Percentiles rank a stretch among this genome's conserved stretches.
Conservation (phyloP, 2,113 vertebrate genomes). For the Pachypanchax playfairii region DNA sequence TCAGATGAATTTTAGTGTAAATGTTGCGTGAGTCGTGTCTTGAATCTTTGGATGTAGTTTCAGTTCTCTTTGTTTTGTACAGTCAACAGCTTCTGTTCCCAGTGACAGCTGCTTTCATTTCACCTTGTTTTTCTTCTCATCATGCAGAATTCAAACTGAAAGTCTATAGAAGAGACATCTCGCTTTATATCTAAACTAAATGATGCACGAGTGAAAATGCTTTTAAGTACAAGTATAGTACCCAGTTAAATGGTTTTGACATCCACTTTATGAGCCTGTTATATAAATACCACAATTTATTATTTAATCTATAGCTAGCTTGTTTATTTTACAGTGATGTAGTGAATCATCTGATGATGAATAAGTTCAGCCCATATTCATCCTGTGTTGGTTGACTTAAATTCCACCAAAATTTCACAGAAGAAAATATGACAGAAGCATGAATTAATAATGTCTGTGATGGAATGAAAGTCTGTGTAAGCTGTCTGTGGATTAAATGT, state of each 20-base stretch:
- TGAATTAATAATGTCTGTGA: no score
- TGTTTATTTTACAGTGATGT: no score
- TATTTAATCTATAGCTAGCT: no score
- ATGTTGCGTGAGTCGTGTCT: slow-evolving; percentile 2
- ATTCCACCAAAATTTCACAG: no score
- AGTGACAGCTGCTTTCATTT: slow-evolving; percentile 32
- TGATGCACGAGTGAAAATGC: slow-evolving; percentile 2
- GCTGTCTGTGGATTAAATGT: slow-evolving; percentile 33
- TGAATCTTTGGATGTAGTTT: slow-evolving; percentile 43
- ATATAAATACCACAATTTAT: no score
- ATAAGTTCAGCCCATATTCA: no score
- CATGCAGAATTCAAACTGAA: slow-evolving; percentile 12
- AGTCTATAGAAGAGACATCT: neutral
- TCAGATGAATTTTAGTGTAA: slow-evolving; percentile 9
- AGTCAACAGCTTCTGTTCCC: slow-evolving; percentile 41
- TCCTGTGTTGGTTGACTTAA: no score
- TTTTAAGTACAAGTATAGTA: neutral
- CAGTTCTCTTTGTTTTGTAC: slow-evolving; percentile 34
- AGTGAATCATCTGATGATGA: no score
- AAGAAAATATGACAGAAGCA: no score
- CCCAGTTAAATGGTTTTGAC: neutral
- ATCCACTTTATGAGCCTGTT: no score
- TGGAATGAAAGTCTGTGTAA: slow-evolving; percentile 22
- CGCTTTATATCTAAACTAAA: neutral
- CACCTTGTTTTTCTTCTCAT: slow-evolving; percentile 29